Percentiles rank a stretch among this genome's conserved stretches.
Evolutionary conservation across 2,113 vertebrate genomes (phyloP).

Genomic region (Leptocoma aspasia): DNA sequence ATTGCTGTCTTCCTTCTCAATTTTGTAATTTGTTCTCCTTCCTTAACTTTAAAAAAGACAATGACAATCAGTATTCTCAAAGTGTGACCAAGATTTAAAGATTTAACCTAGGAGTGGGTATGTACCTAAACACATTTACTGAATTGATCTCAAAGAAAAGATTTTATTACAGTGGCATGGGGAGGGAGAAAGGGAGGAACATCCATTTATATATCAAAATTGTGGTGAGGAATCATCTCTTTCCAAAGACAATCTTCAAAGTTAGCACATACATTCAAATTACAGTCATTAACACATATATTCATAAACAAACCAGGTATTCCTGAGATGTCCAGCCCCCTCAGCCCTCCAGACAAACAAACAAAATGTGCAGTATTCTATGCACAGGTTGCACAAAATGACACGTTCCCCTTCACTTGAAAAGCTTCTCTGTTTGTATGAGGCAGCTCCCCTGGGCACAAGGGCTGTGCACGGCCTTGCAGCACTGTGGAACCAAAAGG

Average conservation of each 20-base stretch:
- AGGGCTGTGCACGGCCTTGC: neutral
- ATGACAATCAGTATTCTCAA: neutral
- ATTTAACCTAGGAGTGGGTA: neutral
- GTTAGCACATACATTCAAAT: neutral
- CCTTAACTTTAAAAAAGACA: neutral
- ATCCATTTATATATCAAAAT: neutral
- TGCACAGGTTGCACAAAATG: neutral
- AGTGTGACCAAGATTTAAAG: neutral
- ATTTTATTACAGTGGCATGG: neutral
- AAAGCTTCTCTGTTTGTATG: neutral
- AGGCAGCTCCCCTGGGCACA: neutral
- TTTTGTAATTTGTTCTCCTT: neutral
- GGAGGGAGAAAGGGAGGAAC: neutral
- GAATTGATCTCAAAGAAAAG: neutral
- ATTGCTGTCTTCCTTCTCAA: neutral
- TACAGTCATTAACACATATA: fast-evolving
- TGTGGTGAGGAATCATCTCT: neutral
- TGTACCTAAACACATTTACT: neutral
- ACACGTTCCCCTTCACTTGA: neutral
- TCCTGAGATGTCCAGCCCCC: neutral
- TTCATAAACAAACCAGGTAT: neutral
- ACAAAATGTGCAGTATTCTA: neutral
- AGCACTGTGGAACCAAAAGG: fast-evolving
- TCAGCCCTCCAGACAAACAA: neutral
- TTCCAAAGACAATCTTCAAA: neutral